These are phyloP conservation scores for Drosophila neonasuta DNA, from an alignment of 2,888 invertebrate species.

Conservation along the genomic window DNA sequence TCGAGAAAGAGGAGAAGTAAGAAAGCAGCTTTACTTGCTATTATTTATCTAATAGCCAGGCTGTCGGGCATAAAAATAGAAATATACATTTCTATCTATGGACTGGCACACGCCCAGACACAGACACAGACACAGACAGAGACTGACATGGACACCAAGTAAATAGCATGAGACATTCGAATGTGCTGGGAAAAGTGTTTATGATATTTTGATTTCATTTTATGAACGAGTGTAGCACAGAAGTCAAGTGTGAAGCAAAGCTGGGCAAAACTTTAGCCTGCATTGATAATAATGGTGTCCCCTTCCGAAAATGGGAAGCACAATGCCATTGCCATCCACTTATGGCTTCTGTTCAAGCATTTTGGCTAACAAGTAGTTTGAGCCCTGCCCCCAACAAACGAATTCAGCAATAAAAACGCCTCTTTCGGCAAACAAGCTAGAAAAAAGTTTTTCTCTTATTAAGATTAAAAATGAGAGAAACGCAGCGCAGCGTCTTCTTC, in stretches of 20 bases:
- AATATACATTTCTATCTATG: slow-evolving; percentile 37
- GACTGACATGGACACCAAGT: slow-evolving; percentile 21
- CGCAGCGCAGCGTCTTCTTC: slow-evolving; percentile 41
- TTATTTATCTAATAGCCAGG: slow-evolving; percentile 71
- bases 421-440: slow-evolving; percentile 28
- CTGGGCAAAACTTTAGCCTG: slow-evolving; percentile 61
- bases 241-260: slow-evolving; percentile 19
- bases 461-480: slow-evolving; percentile 74
- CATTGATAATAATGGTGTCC: slow-evolving; percentile 59
- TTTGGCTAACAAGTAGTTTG: slow-evolving; percentile 38
- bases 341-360: slow-evolving; percentile 36
- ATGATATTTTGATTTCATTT: slow-evolving; percentile 77
- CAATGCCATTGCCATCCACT: slow-evolving; percentile 34
- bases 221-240: slow-evolving; percentile 16
- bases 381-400: not conserved
- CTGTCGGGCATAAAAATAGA: slow-evolving; percentile 41
- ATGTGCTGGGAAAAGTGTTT: slow-evolving; percentile 64
- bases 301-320: slow-evolving; percentile 5
- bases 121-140: slow-evolving; percentile 5
- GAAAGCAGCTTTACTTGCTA: slow-evolving; percentile 52
- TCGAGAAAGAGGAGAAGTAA: not conserved
- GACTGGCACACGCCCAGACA: slow-evolving; percentile 42
- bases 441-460: slow-evolving; percentile 70
- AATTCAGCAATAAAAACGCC: slow-evolving; percentile 36
- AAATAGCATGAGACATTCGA: slow-evolving; percentile 12